These are phyloP conservation scores for Apis florea DNA, from an alignment of 1,140 invertebrate species.

Conservation along the genomic window DNA sequence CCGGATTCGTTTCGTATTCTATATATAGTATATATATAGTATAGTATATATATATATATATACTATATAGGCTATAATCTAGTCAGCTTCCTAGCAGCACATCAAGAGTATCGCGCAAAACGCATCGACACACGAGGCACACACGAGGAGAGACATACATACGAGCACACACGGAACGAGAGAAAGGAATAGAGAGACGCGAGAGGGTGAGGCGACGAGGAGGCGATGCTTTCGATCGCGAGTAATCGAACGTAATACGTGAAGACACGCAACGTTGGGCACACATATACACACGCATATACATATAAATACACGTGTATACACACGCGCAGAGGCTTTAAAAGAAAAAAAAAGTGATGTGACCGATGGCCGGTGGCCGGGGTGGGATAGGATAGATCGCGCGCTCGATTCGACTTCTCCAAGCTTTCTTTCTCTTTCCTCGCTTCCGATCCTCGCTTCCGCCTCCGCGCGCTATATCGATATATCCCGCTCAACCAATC, in stretches of 20 bases:
- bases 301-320: not conserved
- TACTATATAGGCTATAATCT: conserved; percentile 77
- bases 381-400: conserved; percentile 50
- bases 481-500: conserved; percentile 56
- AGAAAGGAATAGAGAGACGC: conserved; percentile 17
- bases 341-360: conserved; percentile 40
- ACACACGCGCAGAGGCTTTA: conserved; percentile 56
- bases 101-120: conserved; percentile 68
- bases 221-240: no score
- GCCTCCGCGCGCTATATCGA: conserved; percentile 52
- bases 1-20: conserved; percentile 70
- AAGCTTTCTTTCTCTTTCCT: conserved; percentile 43
- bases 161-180: conserved; percentile 35
- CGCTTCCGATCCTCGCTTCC: conserved; percentile 46
- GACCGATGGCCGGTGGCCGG: conserved; percentile 51
- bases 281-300: not conserved
- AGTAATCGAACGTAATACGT: not conserved
- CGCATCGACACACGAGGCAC: conserved; percentile 32
- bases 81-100: conserved; percentile 80
- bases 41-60: no score
- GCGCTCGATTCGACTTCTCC: conserved; percentile 45
- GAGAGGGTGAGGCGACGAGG: no score
- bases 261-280: not conserved
- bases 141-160: conserved; percentile 20
- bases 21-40: no score